Conservation (phyloP, 2,113 vertebrate species). For the Cromileptes altivelis region DNA sequence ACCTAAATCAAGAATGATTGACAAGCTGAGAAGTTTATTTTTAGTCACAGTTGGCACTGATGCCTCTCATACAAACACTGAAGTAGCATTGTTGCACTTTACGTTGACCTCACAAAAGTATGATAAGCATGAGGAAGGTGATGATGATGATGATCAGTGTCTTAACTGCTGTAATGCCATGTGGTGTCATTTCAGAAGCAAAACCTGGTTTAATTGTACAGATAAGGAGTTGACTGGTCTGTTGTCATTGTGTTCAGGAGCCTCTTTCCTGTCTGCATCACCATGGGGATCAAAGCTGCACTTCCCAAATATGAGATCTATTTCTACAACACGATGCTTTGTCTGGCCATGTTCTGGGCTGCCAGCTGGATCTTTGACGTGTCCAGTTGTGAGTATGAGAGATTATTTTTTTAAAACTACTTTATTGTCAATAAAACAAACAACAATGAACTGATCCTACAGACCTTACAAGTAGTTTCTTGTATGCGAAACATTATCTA, state of each 20-base stretch:
- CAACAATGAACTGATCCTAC: too few relatives aligned
- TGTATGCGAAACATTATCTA: too few relatives aligned
- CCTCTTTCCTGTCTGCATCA: conserved; percentile 28
- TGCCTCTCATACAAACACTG: conserved; percentile 5
- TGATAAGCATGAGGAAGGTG: neutral
- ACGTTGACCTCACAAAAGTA: neutral
- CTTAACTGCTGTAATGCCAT: neutral
- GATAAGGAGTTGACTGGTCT: neutral
- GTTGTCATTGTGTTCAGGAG: conserved; percentile 37
- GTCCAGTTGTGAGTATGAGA: conserved; percentile 88
- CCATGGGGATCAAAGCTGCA: conserved; percentile 91
- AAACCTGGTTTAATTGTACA: conserved; percentile 4
- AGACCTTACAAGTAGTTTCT: too few relatives aligned
- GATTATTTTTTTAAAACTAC: too few relatives aligned
- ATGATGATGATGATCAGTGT: neutral
- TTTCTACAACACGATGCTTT: conserved; percentile 89
- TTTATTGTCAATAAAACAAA: too few relatives aligned
- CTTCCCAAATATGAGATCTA: conserved; percentile 92
- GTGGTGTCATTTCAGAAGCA: neutral
- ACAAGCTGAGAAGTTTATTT: conserved; percentile 27
- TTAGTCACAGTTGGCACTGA: conserved; percentile 16
- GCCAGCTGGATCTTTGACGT: conserved; percentile 91
- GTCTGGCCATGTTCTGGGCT: conserved; percentile 90
- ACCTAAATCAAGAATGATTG: conserved; percentile 19
- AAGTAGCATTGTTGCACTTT: too few relatives aligned